phyloP scores from a whole-genome alignment of 2,113 vertebrate genomes.

The Hystrix cristata region DNA sequence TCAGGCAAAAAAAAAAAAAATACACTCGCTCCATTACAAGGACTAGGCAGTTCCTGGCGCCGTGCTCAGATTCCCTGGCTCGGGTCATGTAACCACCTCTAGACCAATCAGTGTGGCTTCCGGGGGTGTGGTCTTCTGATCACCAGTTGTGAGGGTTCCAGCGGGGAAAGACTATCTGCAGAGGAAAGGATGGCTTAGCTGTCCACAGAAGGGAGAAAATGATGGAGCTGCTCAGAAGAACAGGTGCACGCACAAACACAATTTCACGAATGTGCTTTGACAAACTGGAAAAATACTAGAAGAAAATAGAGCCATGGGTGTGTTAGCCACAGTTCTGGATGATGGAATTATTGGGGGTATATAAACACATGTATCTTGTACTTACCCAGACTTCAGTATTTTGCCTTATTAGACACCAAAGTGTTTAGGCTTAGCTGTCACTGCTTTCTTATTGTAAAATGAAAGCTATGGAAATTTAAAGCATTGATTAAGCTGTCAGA shows the following conservation, averaged over 20 bases:
- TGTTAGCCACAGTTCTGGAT: not conserved
- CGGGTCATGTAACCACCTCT: not conserved
- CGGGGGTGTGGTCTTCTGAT: not conserved
- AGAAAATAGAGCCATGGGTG: not conserved
- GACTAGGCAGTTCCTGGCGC: not conserved
- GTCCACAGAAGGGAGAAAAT: not conserved
- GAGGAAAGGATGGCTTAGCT: not conserved
- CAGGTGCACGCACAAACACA: too few relatives aligned
- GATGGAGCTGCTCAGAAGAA: not conserved
- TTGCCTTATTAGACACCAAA: not conserved
- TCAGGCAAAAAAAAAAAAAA: not conserved
- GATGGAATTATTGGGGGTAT: not conserved
- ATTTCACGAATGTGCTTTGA: not conserved
- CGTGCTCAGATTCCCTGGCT: not conserved
- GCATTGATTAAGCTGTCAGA: not conserved
- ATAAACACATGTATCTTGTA: not conserved
- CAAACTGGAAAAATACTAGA: not conserved
- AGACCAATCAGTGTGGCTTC: not conserved
- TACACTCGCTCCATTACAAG: not conserved
- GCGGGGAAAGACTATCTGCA: not conserved
- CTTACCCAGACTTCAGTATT: not conserved
- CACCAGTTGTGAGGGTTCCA: not conserved
- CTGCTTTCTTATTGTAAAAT: not conserved
- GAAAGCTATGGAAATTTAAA: not conserved
- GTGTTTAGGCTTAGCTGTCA: not conserved